Base-by-base conservation (phyloP, 2,888 invertebrate species). In the Synanthedon formicaeformis region DNA sequence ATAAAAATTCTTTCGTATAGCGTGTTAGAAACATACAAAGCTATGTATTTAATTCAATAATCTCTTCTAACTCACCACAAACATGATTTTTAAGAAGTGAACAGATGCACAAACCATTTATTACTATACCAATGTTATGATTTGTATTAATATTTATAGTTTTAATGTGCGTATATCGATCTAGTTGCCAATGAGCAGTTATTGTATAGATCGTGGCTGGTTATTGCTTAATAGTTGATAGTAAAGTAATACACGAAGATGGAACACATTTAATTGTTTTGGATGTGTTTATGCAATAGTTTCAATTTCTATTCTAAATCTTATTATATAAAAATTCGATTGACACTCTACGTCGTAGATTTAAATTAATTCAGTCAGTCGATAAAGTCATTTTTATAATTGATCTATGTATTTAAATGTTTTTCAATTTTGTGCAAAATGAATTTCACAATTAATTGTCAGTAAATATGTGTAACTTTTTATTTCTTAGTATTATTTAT, bases 111-210 rank as follows among this genome's bases (percentile, higher is more conserved):
- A 61, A 63, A 58, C 60, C 67, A 60, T 68, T 65, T 81, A 52
- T 52, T 51, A 55, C 76, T 86, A 82, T 82, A 75, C 73, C 65
- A 65, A 71, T 63, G 60, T 57, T 63, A 60, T 66, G 57, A 62
- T 34, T 61, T 66, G 67, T 69, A 72, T 73, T 34, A 71, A 71
- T 86, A 82, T 86, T 78, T 85, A 85, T 85, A 86, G 34, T 49
- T 68, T 63, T 55, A 40, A 63, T 67, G 71, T 69, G 64, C 64
- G 59, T 63, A 57, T 62, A 75, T 78, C 73, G 79, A 81, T 82
- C 78, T 78, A 81, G 69, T 77, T 83, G 60, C 56, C 34, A 60
- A 68, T 66, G 66, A 52, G 61, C 69, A 64, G 14, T 34, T 61
- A 55, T 63, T 62, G 58, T 61, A 67, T 50, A 51, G 71, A 62